These are phyloP conservation scores for Agonopterix alstromeriana DNA, from an alignment of 2,888 invertebrate species.

Conservation along the genomic window DNA sequence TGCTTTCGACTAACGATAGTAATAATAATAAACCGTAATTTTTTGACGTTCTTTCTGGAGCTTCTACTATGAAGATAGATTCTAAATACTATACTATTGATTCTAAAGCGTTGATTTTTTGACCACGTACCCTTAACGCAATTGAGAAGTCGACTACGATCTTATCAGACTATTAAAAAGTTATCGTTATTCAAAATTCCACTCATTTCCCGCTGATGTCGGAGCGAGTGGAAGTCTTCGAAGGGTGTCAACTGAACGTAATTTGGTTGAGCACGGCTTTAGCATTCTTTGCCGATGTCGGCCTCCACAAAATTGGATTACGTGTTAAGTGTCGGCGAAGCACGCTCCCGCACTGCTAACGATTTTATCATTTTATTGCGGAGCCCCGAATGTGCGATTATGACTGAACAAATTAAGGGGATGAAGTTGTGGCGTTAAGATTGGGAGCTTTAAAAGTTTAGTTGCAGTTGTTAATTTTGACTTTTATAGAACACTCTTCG, in stretches of 20 bases:
- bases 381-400: slow-evolving; percentile 46
- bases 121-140: too few species aligned
- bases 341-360: slow-evolving; percentile 28
- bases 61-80: too few species aligned
- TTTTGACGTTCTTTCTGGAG: too few species aligned
- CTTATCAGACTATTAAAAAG: background rate
- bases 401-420: slow-evolving; percentile 36
- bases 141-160: too few species aligned
- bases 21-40: too few species aligned
- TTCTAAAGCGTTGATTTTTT: too few species aligned
- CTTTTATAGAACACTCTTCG: background rate
- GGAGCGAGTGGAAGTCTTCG: slow-evolving; percentile 10
- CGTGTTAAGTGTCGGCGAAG: slow-evolving; percentile 49
- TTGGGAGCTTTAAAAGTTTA: slow-evolving; percentile 11
- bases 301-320: slow-evolving; percentile 65
- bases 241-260: slow-evolving; percentile 35
- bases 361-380: slow-evolving; percentile 67
- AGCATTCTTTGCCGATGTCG: slow-evolving; percentile 55
- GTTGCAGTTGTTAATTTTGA: slow-evolving; percentile 8
- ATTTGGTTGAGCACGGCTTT: slow-evolving; percentile 54
- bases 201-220: slow-evolving; percentile 2
- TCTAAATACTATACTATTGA: too few species aligned
- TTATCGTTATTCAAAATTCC: slow-evolving; percentile 10
- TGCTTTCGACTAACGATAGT: too few species aligned
- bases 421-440: slow-evolving; percentile 12